Base-by-base conservation (phyloP, 1,140 invertebrate genomes). In the Meloidogyne exigua region DNA sequence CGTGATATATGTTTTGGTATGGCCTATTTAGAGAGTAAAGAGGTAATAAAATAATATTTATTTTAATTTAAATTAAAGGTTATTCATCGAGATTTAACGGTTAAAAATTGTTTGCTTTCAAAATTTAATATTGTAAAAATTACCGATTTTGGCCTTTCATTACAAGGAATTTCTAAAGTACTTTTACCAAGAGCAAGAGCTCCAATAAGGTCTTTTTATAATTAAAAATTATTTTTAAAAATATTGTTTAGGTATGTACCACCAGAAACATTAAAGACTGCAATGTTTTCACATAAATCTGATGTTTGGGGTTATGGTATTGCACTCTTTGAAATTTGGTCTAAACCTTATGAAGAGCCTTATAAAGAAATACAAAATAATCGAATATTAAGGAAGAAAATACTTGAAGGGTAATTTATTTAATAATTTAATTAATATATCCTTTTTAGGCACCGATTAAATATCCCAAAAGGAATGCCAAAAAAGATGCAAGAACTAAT, bases 51-150 rank as follows among this genome's bases (percentile, higher is more conserved):
- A 44, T 44, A 13, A 13, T 18, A 13, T 49, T 49, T 49, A 3
- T 18, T 49, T 49, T 0, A 15, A 15, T 18, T 49, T 49, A 49
- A 49, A 18, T 49, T 49, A 18, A 18, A 49, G 44, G 44, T 49
- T 2, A 49, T 49, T 49, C 44, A 49, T 49, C 44, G 44, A 2
- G 44, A 49, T 49, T 49, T 49, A 12, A 42, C 67, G 36, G 32
- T 68, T 10, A 21, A 23, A 39, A 32, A 68, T 21, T 68, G 32
- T 32, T 39, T 68, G 26, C 67, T 68, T 36, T 26, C 26, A 13
- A 68, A 68, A 28, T 26, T 23, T 23, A 68, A 68, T 18, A 36
- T 68, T 68, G 42, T 68, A 39, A 68, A 26, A 36, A 39, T 68
- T 36, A 68, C 39, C 25, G 28, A 66, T 18, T 66, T 66, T 66